Base-by-base conservation (phyloP, 64 coral and sea anemone genomes). In the Astreopora myriophthalma region DNA sequence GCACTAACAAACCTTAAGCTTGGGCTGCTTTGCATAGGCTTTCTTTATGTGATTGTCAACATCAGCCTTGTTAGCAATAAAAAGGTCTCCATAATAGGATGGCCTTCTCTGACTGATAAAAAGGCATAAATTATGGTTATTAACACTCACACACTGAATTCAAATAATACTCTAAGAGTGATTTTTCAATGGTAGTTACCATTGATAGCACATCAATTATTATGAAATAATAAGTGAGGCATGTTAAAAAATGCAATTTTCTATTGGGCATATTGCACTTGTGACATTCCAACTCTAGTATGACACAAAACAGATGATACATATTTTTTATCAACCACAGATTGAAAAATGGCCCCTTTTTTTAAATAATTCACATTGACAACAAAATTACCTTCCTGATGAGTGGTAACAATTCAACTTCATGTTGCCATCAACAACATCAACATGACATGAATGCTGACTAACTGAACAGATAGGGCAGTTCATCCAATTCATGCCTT, bases 341-440 rank as follows among this genome's bases (percentile, higher is more conserved):
- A n/a, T n/a, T n/a, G n/a, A n/a, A n/a, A n/a, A n/a, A n/a, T n/a
- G n/a, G n/a, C n/a, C n/a, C n/a, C n/a, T n/a, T n/a, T n/a, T n/a
- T n/a, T n/a, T 46, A 46, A 46, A 46, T 46, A 46, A 46, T 46
- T 46, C 42, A 46, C 42, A 46, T 46, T 46, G 42, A 46, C 42
- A 46, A 46, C 6, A 88, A 55, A 52, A 19, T 29, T 19, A 86
- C 90, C 19, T 75, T 74, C 80, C 78, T 27, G 90, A 85, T 64
- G 58, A n/a, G 2, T 77, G 76, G 28, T 31, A 86, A 44, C 69
- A 38, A 51, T 92, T 76, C 13, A 92, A 72, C 34, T 92, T 86
- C 90, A 92, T 92, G 71, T 92, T 92, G 28, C 90, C 49, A 55
- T 55, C 49, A n/a, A 86, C 48, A 92, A 80, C 49, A 55, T 55